Base-by-base conservation (phyloP, 2,888 invertebrate genomes). In the Dugesia japonica region DNA sequence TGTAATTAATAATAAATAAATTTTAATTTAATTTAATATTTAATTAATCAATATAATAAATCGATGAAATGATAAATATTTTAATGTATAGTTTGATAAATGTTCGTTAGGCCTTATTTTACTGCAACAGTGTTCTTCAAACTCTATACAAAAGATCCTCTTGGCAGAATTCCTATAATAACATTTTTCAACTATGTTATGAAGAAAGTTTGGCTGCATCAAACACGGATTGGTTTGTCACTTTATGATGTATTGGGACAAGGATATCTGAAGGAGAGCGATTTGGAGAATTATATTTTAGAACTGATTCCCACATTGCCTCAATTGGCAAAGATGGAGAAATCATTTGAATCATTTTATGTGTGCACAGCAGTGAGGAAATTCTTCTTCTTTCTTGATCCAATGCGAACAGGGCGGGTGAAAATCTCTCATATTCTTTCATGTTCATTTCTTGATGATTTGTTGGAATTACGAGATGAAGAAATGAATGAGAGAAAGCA, bases 311-410 rank as follows among this genome's bases (percentile, higher is more conserved):
- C 94, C 0, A 92, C 94, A 0, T 85, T 95, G 42, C 90, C 91
- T 0, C 93, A 94, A 82, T n/a, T 56, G 20, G 1, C 56, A n/a
- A 56, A 56, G 17, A 56, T 95, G 75, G 92, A 94, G 84, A 90
- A 91, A 38, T 92, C 42, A 42, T 94, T 95, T 86, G 92, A 92
- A 81, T 91, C 91, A 15, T 95, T 95, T 86, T 97, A 95, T 83
- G 90, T 94, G 26, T 94, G 94, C 83, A 94, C 94, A 0, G 94
- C 93, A 0, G 93, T 93, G 0, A 88, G 94, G 80, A 94, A 94
- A 84, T 94, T 97, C 86, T 88, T 95, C 81, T 97, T 97, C 86
- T 95, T 94, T 83, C 86, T 97, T 17, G 95, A 95, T 83, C 92
- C 92, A 0, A 85, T 92, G 79, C 87, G 91, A 79, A 91, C 92